Base-by-base conservation (phyloP, 2,888 invertebrate species). In the Gymnocheta viridis region DNA sequence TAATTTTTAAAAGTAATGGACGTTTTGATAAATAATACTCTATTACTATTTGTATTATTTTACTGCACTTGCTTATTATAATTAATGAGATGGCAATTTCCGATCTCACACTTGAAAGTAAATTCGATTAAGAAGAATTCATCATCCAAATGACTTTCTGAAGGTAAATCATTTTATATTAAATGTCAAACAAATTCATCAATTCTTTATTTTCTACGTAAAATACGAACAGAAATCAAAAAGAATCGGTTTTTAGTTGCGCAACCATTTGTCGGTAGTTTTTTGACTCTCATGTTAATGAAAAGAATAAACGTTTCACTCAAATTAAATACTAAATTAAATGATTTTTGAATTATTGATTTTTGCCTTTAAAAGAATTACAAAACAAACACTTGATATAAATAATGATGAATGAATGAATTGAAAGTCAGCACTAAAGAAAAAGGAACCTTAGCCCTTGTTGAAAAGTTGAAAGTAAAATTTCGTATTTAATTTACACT, bases 401-500 rank as follows among this genome's bases (percentile, higher is more conserved):
- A 19, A 41, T 12, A 10, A 41, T 51, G 41, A 41, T 56, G 47
- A 66, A 54, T 64, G 74, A 64, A 41, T 22, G 29, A 41, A 29
- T 27, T 22, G 38, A 49, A 56, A 19, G 19, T 32, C 56, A 32
- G 22, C 47, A 47, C n/a, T 10, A 24, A 76, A 47, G 66, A 22
- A 19, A 51, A 78, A 9, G n/a, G 22, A 60, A 69, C n/a, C 27
- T 29, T 22, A 67, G 51, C 32, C 60, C 60, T 51, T 81, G 58
- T 60, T 44, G n/a, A n/a, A n/a, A 49, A n/a, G 14, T 29, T 66
- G 14, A 49, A 22, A 19, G 32, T 1, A 19, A 4, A 14, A 14
- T 44, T 51, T 60, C 73, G 62, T 49, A 41, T 62, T 60, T 69
- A 67, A 67, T 73, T 82, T 64, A 69, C 78, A 73, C 67, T 41